These are phyloP conservation scores for Microplitis manilae DNA, from an alignment of 2,888 invertebrate genomes.

Conservation along the genomic window DNA sequence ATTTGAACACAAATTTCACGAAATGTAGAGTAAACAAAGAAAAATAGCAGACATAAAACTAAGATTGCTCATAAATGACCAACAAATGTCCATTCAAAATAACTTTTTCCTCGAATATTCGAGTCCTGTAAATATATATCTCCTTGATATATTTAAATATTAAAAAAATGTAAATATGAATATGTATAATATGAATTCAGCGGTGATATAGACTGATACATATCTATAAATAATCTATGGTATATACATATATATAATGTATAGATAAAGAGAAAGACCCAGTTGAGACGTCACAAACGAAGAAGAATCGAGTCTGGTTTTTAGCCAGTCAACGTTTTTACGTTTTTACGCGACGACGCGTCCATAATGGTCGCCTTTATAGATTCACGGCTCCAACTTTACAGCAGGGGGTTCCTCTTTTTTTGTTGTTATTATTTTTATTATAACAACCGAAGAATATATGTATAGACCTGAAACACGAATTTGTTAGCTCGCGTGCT, in stretches of 20 bases:
- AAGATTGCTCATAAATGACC: slow-evolving; percentile 55
- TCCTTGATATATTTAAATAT: slow-evolving; percentile 42
- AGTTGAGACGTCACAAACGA: slow-evolving; percentile 59
- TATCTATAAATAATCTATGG: not conserved
- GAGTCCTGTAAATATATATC: no score
- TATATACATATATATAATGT: not conserved
- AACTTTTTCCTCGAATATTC: no score
- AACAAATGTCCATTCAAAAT: slow-evolving; percentile 57
- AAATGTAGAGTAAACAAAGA: not conserved
- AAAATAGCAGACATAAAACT: not conserved
- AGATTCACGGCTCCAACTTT: slow-evolving; percentile 36
- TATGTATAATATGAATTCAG: not conserved
- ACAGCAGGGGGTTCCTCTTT: slow-evolving; percentile 35
- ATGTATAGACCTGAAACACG: slow-evolving; percentile 28
- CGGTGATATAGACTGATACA: not conserved
- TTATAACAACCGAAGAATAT: slow-evolving; percentile 19
- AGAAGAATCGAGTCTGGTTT: slow-evolving; percentile 45
- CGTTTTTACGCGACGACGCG: slow-evolving; percentile 46
- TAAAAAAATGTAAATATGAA: slow-evolving; percentile 24
- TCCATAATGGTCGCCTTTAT: slow-evolving; percentile 42
- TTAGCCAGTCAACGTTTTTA: slow-evolving; percentile 41
- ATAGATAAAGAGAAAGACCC: slow-evolving; percentile 3
- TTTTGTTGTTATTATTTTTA: slow-evolving; percentile 27
- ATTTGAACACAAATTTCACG: no score
- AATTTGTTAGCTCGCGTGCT: slow-evolving; percentile 39